Conservation (phyloP, 2,113 vertebrate genomes). For the Crypturellus undulatus region DNA sequence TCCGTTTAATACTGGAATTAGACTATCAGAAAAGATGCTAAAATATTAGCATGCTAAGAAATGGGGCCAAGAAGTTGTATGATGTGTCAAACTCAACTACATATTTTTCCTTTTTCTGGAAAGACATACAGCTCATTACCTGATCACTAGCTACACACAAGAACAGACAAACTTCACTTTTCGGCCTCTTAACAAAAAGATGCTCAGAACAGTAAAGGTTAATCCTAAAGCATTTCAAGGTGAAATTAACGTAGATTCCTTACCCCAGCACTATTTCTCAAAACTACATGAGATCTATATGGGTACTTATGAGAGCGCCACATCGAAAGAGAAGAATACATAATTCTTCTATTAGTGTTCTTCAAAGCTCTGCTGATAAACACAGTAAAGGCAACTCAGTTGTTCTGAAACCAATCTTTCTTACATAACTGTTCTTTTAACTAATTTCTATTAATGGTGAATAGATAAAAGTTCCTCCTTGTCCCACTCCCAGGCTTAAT, state of each 20-base stretch:
- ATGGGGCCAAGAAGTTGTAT: constrained; percentile 22
- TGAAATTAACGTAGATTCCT: constrained; percentile 49
- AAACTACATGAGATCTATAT: neutral
- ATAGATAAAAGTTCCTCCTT: neutral
- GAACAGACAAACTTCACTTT: neutral
- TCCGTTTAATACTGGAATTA: neutral
- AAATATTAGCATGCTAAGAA: constrained; percentile 37
- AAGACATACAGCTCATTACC: neutral
- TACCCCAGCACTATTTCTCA: constrained; percentile 41
- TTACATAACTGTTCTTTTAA: neutral
- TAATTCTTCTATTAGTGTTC: neutral
- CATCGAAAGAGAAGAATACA: neutral
- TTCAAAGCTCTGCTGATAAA: neutral
- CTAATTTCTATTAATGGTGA: neutral
- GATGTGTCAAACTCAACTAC: neutral
- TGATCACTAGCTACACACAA: neutral
- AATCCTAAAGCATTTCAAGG: neutral
- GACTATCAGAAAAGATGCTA: neutral
- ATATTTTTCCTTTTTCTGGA: neutral
- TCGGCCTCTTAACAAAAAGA: neutral
- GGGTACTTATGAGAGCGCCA: constrained; percentile 66
- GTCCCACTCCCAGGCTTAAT: neutral
- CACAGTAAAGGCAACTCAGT: neutral
- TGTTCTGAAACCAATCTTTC: neutral
- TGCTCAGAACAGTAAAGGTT: neutral